Conservation (phyloP, 1,140 invertebrate genomes). For the Scaptomyza hsui region DNA sequence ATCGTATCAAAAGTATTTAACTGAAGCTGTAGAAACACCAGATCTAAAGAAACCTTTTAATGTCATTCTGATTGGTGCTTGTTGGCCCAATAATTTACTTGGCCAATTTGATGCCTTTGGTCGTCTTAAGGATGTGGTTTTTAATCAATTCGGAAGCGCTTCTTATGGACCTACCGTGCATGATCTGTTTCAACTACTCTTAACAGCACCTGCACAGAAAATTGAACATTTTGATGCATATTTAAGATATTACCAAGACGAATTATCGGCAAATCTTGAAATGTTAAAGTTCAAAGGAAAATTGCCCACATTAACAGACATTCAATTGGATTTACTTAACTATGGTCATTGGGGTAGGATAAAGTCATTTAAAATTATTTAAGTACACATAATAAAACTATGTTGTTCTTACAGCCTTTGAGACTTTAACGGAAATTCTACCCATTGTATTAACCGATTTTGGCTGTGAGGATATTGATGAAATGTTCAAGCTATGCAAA, state of each 20-base stretch:
- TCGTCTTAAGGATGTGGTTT: slow-evolving; percentile 51
- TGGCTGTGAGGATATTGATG: slow-evolving; percentile 25
- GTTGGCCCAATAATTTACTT: slow-evolving; percentile 59
- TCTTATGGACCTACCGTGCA: slow-evolving; percentile 45
- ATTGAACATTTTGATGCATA: slow-evolving; percentile 45
- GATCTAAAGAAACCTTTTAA: slow-evolving; percentile 48
- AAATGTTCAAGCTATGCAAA: slow-evolving; percentile 35
- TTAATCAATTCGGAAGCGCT: slow-evolving; percentile 46
- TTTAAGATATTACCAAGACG: slow-evolving; percentile 51
- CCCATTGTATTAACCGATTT: slow-evolving; percentile 49
- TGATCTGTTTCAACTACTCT: slow-evolving; percentile 52
- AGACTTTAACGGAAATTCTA: slow-evolving; percentile 50
- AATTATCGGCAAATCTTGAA: slow-evolving; percentile 38
- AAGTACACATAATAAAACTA: not conserved
- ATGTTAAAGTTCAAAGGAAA: slow-evolving; percentile 45
- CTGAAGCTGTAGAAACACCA: not conserved
- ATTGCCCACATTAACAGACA: slow-evolving; percentile 60
- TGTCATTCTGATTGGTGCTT: slow-evolving; percentile 53
- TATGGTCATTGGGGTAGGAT: slow-evolving; percentile 56
- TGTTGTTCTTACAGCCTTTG: slow-evolving; percentile 37
- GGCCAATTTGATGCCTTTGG: slow-evolving; percentile 56
- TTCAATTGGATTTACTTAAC: slow-evolving; percentile 61
- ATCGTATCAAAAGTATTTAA: slow-evolving; percentile 51
- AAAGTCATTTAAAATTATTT: too few species aligned
- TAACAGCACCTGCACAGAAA: slow-evolving; percentile 59